Evolutionary conservation across 1,140 invertebrate species (phyloP), one percentile per base, ranked within the genome.

Genomic region (Eriosoma lanigerum): DNA sequence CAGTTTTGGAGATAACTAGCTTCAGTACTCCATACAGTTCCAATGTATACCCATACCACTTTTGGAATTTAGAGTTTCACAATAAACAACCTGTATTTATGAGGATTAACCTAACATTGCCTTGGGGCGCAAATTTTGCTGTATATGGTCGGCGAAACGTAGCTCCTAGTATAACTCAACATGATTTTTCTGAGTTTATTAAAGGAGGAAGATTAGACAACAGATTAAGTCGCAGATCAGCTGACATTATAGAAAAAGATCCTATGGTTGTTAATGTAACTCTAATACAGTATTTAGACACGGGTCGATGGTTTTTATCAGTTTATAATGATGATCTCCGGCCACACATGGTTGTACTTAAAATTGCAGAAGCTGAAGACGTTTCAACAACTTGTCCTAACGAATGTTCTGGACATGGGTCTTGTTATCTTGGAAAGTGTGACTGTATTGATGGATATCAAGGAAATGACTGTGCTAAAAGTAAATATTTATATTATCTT

Each of bases 391-490:
- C 93, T 75, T 98, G 96, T 86, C 94, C 93, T 5, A 95, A 96
- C 84, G 95, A 98, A 85, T 99, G 97, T 86, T 94, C 93, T 62
- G 95, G 96, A 10, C 92, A 96, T 82, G 97, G 97, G 48, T 95
- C 94, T 44, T 99, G 97, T 86, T 93, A 95, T 84, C 90, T 96
- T 81, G 96, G 96, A 62, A 95, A 94, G 86, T 99, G 97, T 86
- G 92, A 95, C 84, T 99, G 97, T 87, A 95, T 95, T 86, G 93
- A 96, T 84, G 96, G 96, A 58, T 98, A 93, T 87, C 92, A 94
- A 85, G 96, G 97, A 81, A 89, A 91, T 82, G 93, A 94, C 85
- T 98, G 95, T 86, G 93, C 94, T n/a, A 93, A 94, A 86, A 94
- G 94, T 96, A 88, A 92, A 93, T 38, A 38, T 38, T 64, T 38